Evolutionary conservation across 2,888 invertebrate species (phyloP).

Genomic region (Didymodactylos carnosus): DNA sequence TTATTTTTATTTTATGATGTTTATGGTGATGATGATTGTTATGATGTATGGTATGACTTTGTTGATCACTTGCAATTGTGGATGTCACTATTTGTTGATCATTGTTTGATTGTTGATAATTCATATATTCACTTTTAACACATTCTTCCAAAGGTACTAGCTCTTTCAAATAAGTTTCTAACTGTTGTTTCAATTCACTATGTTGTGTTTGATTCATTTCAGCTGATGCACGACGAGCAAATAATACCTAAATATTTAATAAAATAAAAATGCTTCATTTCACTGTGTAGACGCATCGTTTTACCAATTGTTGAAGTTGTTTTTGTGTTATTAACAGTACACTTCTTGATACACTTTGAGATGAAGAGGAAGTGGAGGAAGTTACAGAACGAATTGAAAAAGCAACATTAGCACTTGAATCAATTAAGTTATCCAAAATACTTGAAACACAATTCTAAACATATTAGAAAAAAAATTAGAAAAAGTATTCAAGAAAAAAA

Average conservation of each 20-base stretch:
- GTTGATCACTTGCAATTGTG: neutral
- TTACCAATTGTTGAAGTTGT: neutral
- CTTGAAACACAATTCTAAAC: constrained; percentile 10
- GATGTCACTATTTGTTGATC: neutral
- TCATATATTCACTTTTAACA: too few species aligned
- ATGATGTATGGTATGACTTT: neutral
- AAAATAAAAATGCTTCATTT: neutral
- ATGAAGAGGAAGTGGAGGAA: too few species aligned
- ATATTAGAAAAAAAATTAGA: neutral
- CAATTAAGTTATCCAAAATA: constrained; percentile 7
- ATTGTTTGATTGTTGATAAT: too few species aligned
- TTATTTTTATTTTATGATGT: too few species aligned
- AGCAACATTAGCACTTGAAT: neutral
- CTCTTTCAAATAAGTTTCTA: neutral
- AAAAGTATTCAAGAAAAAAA: neutral
- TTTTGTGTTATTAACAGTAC: neutral
- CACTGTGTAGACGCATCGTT: neutral
- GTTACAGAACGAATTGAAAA: neutral
- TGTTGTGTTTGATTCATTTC: neutral
- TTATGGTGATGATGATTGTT: neutral
- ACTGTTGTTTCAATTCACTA: neutral
- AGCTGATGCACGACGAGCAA: neutral
- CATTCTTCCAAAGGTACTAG: neutral
- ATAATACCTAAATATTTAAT: neutral
- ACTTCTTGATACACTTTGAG: neutral